phyloP scores from a whole-genome alignment of 1,140 invertebrate genomes.

The Stratiolaelaps scimitus region DNA sequence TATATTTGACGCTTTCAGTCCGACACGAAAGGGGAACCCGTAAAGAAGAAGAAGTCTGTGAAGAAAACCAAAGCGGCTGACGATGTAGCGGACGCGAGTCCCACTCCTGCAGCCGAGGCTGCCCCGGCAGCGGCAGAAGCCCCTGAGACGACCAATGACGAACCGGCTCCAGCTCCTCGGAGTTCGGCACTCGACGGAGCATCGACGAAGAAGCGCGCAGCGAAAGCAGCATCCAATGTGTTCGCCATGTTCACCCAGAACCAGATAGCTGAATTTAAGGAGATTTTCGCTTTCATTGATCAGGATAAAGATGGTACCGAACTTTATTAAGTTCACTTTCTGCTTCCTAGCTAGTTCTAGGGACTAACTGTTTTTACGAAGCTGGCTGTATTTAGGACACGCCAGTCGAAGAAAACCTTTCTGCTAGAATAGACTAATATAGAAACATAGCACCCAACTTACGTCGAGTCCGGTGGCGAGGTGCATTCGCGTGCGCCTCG shows the following conservation, averaged over 20 bases:
- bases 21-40: not conserved
- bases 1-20: not conserved
- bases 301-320: slow-evolving; percentile 72
- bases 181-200: slow-evolving; percentile 25
- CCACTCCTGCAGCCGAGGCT: not conserved
- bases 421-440: too few relatives aligned
- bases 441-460: too few relatives aligned
- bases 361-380: not conserved
- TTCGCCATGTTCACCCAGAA: slow-evolving; percentile 89
- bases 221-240: slow-evolving; percentile 62
- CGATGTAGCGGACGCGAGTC: not conserved
- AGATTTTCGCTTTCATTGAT: slow-evolving; percentile 97
- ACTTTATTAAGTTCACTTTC: not conserved
- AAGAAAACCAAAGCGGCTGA: slow-evolving; percentile 8
- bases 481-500: too few relatives aligned
- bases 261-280: slow-evolving; percentile 89
- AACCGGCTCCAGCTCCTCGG: slow-evolving; percentile 4
- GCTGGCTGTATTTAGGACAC: too few relatives aligned
- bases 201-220: slow-evolving; percentile 80
- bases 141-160: not conserved
- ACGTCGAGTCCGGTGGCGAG: too few relatives aligned
- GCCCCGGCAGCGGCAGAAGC: not conserved
- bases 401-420: too few relatives aligned
- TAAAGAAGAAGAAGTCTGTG: slow-evolving; percentile 7
- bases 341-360: not conserved